Percentiles rank a stretch among this genome's conserved stretches.
Conservation (phyloP, 2,113 vertebrate species). For the Peromyscus leucopus region DNA sequence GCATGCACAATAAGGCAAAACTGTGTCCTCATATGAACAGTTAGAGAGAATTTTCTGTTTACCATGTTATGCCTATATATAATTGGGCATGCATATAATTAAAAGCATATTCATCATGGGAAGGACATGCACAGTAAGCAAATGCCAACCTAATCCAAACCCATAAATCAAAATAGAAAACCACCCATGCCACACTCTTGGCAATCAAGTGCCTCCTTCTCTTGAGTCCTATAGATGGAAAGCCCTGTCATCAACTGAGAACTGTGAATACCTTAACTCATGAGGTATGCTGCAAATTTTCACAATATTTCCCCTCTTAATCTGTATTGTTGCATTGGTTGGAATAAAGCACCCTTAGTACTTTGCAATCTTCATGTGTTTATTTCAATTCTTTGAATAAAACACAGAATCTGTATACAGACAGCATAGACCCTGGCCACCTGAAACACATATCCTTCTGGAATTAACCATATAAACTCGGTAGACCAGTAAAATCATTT, state of each 20-base stretch:
- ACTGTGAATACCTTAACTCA: neutral
- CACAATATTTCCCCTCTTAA: neutral
- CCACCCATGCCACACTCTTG: neutral
- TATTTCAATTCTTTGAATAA: neutral
- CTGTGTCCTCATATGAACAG: neutral
- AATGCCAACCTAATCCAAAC: neutral
- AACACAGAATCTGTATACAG: neutral
- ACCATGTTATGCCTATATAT: neutral
- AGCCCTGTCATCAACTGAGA: neutral
- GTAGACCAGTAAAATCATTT: neutral
- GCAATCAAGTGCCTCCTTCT: neutral
- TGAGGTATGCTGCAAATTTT: neutral
- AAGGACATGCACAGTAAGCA: neutral
- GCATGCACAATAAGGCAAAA: neutral
- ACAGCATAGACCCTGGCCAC: neutral
- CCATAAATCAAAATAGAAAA: neutral
- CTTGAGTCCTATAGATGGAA: neutral
- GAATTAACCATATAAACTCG: neutral
- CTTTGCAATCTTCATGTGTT: neutral
- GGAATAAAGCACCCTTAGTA: neutral
- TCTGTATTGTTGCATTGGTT: neutral
- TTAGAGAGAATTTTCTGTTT: neutral
- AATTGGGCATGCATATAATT: neutral
- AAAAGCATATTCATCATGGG: neutral
- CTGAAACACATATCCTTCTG: neutral